phyloP scores from a whole-genome alignment of 1,140 invertebrate genomes.

The Eciton burchellii region DNA sequence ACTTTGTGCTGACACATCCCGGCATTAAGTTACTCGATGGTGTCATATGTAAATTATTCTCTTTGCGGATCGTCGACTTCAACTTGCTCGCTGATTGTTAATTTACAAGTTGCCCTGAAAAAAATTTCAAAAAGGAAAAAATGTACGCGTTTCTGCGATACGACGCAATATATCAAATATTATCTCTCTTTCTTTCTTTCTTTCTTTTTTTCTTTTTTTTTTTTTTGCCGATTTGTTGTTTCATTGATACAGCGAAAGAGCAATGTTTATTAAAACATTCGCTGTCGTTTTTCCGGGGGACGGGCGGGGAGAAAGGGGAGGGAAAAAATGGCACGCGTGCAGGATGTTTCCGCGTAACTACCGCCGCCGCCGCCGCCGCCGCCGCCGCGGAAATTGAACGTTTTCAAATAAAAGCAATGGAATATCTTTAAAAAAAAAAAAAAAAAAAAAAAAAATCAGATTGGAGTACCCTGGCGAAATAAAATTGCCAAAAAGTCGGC shows the following conservation, averaged over 20 bases:
- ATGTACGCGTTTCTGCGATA: too few relatives aligned
- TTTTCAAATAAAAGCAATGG: conserved; percentile 54
- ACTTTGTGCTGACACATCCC: conserved; percentile 26
- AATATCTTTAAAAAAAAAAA: conserved; percentile 55
- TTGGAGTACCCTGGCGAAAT: conserved; percentile 41
- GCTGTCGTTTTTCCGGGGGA: conserved; percentile 23
- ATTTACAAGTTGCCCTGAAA: not conserved
- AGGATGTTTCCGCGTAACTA: conserved; percentile 46
- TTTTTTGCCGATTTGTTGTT: conserved; percentile 47
- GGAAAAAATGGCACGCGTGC: conserved; percentile 44
- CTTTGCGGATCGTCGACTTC: too few relatives aligned
- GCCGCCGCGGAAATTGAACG: conserved; percentile 54
- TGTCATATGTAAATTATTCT: too few relatives aligned
- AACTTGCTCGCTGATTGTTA: not conserved
- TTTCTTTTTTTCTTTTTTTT: not conserved
- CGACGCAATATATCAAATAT: too few relatives aligned
- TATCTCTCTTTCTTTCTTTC: conserved; percentile 4
- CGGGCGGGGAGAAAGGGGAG: too few relatives aligned
- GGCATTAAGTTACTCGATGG: conserved; percentile 1
- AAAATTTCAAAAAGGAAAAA: not conserved
- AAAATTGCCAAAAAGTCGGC: conserved; percentile 34
- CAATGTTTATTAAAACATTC: conserved; percentile 55
- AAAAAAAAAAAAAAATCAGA: too few relatives aligned
- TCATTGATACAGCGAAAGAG: conserved; percentile 47
- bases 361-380: too few relatives aligned